Conservation (phyloP, 2,888 invertebrate genomes). For the Eristalis arbustorum region DNA sequence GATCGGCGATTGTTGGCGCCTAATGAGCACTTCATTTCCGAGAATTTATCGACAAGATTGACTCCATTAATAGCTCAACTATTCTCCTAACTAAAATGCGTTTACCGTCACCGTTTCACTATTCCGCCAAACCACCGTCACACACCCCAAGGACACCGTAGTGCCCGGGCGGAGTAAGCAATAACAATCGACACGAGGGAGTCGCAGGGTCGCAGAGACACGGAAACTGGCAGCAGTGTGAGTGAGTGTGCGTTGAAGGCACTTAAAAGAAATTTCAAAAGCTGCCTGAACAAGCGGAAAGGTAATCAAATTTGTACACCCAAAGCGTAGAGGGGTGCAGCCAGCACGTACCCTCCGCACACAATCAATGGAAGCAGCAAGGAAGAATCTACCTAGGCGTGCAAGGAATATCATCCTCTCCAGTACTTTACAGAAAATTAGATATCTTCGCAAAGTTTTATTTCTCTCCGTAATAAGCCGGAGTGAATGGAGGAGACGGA, state of each 20-base stretch:
- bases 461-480: constrained; percentile 33
- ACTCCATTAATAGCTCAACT: constrained; percentile 43
- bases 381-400: constrained; percentile 51
- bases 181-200: neutral
- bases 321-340: constrained; percentile 6
- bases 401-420: constrained; percentile 44
- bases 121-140: neutral
- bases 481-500: neutral
- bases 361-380: constrained; percentile 2
- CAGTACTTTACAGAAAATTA: constrained; percentile 62
- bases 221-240: constrained; percentile 7
- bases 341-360: neutral
- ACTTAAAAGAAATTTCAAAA: constrained; percentile 26
- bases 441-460: constrained; percentile 64
- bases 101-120: neutral
- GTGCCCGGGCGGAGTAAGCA: neutral
- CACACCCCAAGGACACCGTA: neutral
- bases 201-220: neutral
- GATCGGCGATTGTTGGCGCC: constrained; percentile 61
- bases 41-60: constrained; percentile 58
- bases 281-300: constrained; percentile 25
- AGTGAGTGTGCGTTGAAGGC: constrained; percentile 9
- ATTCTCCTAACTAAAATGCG: neutral
- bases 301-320: constrained; percentile 59
- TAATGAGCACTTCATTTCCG: constrained; percentile 64